Conservation (phyloP, 2,113 vertebrate genomes). For the Falco punctatus region DNA sequence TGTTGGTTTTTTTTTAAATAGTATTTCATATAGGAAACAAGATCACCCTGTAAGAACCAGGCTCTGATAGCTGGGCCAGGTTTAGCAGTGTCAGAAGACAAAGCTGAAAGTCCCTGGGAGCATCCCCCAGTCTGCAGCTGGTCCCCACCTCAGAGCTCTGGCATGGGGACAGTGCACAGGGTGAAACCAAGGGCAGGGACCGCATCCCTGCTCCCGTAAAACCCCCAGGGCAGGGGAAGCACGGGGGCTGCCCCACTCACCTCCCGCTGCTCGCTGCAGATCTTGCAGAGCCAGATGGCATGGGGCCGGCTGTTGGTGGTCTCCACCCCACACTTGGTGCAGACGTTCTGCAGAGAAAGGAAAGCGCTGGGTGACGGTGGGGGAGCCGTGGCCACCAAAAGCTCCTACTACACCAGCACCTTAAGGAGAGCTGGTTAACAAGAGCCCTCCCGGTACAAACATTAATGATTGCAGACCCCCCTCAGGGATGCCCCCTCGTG, state of each 20-base stretch:
- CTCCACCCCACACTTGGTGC: constrained; percentile 88
- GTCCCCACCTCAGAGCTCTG: fast-evolving
- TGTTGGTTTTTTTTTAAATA: too few relatives aligned
- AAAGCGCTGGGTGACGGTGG: not conserved
- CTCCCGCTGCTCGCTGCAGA: constrained; percentile 94
- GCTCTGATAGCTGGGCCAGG: not conserved
- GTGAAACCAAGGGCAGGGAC: not conserved
- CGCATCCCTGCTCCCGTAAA: fast-evolving
- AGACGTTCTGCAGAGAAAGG: constrained; percentile 83
- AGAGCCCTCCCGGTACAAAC: not conserved
- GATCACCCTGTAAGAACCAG: not conserved
- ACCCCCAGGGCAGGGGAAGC: not conserved
- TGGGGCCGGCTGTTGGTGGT: constrained; percentile 79
- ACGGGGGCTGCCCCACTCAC: constrained; percentile 50
- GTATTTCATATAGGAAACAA: not conserved
- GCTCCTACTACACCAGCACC: not conserved
- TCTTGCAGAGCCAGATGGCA: constrained; percentile 90
- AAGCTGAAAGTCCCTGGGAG: not conserved
- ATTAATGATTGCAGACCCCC: fast-evolving
- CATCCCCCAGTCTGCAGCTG: not conserved
- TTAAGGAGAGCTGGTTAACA: fast-evolving
- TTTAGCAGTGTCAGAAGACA: not conserved
- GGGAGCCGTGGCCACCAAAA: fast-evolving
- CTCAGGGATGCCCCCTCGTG: fast-evolving
- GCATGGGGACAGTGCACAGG: not conserved